phyloP scores from a whole-genome alignment of 2,888 invertebrate genomes.

The Agonum fuliginosum region DNA sequence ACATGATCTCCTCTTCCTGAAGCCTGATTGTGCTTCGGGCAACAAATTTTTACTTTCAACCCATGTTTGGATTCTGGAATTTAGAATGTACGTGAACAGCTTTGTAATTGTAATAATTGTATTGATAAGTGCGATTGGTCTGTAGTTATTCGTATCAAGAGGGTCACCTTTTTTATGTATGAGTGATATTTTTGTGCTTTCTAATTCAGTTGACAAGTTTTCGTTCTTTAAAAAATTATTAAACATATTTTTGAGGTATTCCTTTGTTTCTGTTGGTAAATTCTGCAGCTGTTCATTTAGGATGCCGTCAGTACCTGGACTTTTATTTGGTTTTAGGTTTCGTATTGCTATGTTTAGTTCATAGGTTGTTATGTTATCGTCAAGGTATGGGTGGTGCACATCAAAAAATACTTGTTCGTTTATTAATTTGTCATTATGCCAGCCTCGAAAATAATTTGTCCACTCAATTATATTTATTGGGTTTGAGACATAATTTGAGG shows the following conservation, averaged over 20 bases:
- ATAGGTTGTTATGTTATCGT: background rate
- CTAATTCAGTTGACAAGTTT: background rate
- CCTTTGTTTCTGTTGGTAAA: background rate
- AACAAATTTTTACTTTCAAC: slow-evolving; percentile 1
- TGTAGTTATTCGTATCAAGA: background rate
- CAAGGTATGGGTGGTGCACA: slow-evolving; percentile 2
- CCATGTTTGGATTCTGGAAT: background rate
- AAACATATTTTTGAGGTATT: background rate
- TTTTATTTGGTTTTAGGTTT: background rate
- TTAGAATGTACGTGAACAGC: background rate
- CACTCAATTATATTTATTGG: slow-evolving; percentile 5
- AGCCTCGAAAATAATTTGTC: background rate
- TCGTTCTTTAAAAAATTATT: background rate
- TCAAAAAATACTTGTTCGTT: slow-evolving; percentile 1
- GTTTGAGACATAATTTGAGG: background rate
- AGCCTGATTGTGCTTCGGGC: slow-evolving; percentile 3
- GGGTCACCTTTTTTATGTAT: background rate
- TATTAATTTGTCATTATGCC: background rate
- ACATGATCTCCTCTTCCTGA: background rate
- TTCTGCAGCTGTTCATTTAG: background rate
- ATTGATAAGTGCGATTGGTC: background rate
- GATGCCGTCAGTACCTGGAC: background rate
- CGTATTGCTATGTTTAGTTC: background rate
- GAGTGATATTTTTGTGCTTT: background rate
- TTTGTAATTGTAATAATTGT: background rate